Percentiles rank a stretch among this genome's conserved stretches.
Evolutionary conservation across 2,797 vertebrate genomes (phyloP).

Genomic region (Muscicapa comitata): DNA sequence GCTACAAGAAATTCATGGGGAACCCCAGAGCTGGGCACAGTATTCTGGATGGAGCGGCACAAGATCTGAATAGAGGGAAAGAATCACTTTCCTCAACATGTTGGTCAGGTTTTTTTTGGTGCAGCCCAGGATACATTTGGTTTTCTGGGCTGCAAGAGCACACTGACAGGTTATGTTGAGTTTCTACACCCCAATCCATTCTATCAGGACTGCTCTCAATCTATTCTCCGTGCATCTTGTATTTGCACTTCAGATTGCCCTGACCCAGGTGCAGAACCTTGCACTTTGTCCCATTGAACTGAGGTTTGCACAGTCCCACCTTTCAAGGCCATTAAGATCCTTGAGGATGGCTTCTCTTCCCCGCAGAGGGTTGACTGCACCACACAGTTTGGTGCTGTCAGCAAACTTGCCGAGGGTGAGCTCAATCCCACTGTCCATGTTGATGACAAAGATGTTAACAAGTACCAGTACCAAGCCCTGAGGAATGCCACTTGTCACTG

Average conservation of each 20-base stretch:
- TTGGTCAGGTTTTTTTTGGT: background rate
- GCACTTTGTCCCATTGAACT: background rate
- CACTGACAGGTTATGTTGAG: background rate
- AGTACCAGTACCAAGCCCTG: too few relatives aligned
- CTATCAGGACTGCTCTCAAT: background rate
- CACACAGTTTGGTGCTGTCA: background rate
- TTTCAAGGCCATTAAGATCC: background rate
- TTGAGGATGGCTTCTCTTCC: background rate
- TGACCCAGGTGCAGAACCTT: background rate
- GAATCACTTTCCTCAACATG: background rate
- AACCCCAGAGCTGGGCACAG: background rate
- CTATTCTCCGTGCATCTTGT: too few relatives aligned
- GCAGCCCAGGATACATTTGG: background rate
- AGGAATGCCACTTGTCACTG: background rate
- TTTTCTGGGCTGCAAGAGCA: background rate
- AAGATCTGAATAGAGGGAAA: background rate
- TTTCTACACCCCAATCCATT: background rate
- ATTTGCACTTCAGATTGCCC: background rate
- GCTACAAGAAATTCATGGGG: background rate
- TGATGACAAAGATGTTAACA: background rate
- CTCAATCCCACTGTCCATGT: background rate
- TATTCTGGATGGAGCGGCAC: background rate
- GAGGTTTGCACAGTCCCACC: background rate
- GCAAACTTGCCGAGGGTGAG: background rate
- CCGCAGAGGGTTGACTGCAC: accelerated